Base-by-base conservation (phyloP, 92 coral and sea anemone species). In the Porites evermanni region DNA sequence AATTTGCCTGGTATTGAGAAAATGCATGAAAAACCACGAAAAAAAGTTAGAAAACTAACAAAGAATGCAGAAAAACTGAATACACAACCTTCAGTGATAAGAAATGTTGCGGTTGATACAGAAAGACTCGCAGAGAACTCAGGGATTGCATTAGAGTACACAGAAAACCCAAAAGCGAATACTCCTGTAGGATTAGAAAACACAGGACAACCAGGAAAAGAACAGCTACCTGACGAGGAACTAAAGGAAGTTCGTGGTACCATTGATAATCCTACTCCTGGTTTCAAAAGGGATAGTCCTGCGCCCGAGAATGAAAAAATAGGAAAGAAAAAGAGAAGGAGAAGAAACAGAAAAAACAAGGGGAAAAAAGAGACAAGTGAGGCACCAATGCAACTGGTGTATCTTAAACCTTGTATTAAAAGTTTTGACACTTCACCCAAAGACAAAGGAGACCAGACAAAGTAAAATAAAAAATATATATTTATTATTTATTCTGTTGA, bases 251-350 rank as follows among this genome's bases (percentile, higher is more conserved):
- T 67, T 12, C 20, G 24, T 17, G 75, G 24, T 53, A 58, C 84
- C 9, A 67, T 19, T 38, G 47, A 38, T 14, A 50, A 64, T 64
- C 32, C 72, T n/a, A 21, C 72, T 12, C 60, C 59, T 3, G 21
- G 23, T 26, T 79, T 67, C 8, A 19, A 26, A 17, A 52, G 64
- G 24, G 75, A 11, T 38, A 24, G 56, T 10, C 21, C 82, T 21
- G 50, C 0, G 51, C n/a, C 13, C 18, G 54, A 54, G 5, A 52
- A 10, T 21, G 53, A 72, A 67, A 56, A 74, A 6, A 84, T 79
- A 51, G 67, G 53, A 54, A 44, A 26, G 32, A 90, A 75, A 78
- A 76, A 58, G 64, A 85, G 76, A 13, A 79, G 64, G 64, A 67
- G 74, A 70, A 82, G 80, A 65, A n/a, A 61, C 51, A 68, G 54